Evolutionary conservation across 2,797 vertebrate species (phyloP), one percentile per base, ranked within the genome.

Genomic region (Sebastolobus alascanus): DNA sequence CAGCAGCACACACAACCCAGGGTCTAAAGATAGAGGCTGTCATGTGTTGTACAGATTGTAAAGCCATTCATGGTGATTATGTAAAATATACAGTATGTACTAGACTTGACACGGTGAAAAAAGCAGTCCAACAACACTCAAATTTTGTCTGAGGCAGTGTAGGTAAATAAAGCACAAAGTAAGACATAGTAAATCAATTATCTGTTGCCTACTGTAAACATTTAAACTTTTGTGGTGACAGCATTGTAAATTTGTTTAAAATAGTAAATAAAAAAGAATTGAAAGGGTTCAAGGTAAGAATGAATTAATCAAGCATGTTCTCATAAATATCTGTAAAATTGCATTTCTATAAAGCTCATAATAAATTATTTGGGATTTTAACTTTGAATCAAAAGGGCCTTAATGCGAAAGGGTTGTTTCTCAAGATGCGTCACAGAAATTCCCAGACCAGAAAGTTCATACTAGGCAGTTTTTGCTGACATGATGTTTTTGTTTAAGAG

Each of bases 11-110:
- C 40, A 66, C 20, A 52, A 25, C 16, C 4, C 1, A 58, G 38
- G 38, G 33, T 56, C 72, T 61, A 73, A 69, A 79, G 67, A 52
- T 61, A 69, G 38, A 75, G 38, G 43, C 12, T 40, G 54, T 10
- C 33, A 38, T 75, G 13, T 54, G 16, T 37, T 56, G 16, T 25
- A 31, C 6, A 72, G 38, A 68, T 10, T 83, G 59, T 25, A 43
- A 37, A 68, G 29, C 10, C 37, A 11, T 37, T 72, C 10, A 77
- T 25, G 20, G 52, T 43, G n/a, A 22, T 68, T 33, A 11, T 4
- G 25, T 46, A 9, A 38, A 61, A 68, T 33, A 55, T 3, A 25
- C 25, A 25, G 25, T 25, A 77, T 69, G 16, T 33, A 11, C 52
- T 22, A 22, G 20, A 54, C 50, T 43, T 50, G 25, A 52, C 56